Evolutionary conservation across 1,140 invertebrate genomes (phyloP).

Genomic region (Daktulosphaira vitifoliae): DNA sequence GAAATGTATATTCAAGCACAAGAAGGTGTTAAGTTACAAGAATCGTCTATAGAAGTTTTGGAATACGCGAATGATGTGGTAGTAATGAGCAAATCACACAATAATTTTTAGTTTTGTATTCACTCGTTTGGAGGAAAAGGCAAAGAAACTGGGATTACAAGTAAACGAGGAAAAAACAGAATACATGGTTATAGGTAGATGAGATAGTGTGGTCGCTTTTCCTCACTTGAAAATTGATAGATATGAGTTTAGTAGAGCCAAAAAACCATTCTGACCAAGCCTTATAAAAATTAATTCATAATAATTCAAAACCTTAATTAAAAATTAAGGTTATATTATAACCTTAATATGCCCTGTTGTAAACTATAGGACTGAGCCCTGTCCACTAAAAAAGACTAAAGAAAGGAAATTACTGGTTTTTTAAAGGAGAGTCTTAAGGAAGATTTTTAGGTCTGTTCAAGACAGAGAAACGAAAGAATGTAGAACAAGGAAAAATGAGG

Average conservation of each 20-base stretch:
- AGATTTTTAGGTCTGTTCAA: neutral
- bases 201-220: neutral
- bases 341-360: neutral
- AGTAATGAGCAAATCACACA: neutral
- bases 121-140: neutral
- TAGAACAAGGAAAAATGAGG: neutral
- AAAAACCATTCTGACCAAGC: too few species aligned
- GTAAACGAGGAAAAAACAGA: slow-evolving; percentile 1
- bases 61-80: too few species aligned
- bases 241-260: neutral
- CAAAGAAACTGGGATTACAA: neutral
- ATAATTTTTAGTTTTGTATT: slow-evolving; percentile 1
- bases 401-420: neutral
- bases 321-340: neutral
- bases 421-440: neutral
- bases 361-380: neutral
- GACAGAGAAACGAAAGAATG: neutral
- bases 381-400: neutral
- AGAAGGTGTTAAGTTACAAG: neutral
- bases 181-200: neutral
- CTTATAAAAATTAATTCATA: too few species aligned
- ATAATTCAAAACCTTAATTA: neutral
- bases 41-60: neutral
- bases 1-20: neutral
- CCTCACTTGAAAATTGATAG: neutral